Evolutionary conservation across 2,797 vertebrate species (phyloP), one percentile per base, ranked within the genome.

Genomic region (Lindbergichthys nudifrons): DNA sequence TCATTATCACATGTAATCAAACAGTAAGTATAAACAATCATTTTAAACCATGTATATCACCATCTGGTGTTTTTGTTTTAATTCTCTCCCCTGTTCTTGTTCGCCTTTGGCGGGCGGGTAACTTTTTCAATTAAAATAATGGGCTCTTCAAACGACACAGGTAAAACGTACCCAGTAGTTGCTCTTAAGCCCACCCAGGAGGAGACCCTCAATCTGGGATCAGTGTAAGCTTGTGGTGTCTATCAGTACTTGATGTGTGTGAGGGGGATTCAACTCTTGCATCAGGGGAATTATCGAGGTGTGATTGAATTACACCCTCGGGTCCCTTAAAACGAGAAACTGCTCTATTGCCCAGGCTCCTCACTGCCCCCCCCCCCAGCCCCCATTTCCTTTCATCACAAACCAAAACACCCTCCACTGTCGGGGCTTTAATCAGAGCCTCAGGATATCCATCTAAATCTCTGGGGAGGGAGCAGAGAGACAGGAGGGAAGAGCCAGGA

Each of bases 1-100:
- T 91, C 90, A 93, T 94, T 93, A 93, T 93, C 92, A 93, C 92
- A 90, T 92, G 88, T 92, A 94, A 93, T 92, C 92, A 92, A 93
- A 93, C 90, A 91, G 92, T 92, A 93, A 93, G 92, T 92, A 93
- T 90, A 91, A 92, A 93, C 92, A 93, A 90, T 92, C 68, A 86
- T 92, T 92, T 91, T 92, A 89, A 26, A 84, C 82, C 85, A 88
- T 91, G 88, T 84, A 89, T 89, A 88, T 89, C 71, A 84, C 92
- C 93, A 94, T 93, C 92, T 94, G 93, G 81, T 89, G 90, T 91
- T 92, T 90, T 92, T 86, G 79, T 89, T 90, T 86, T 82, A 85
- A 80, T 86, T 78, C 70, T 79, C 71, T 70, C 50, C 56, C 4
- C 42, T 23, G 26, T 63, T 72, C 72, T 50, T 30, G n/a, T 70